Conservation (phyloP, 2,797 vertebrate genomes). For the Lateolabrax maculatus region DNA sequence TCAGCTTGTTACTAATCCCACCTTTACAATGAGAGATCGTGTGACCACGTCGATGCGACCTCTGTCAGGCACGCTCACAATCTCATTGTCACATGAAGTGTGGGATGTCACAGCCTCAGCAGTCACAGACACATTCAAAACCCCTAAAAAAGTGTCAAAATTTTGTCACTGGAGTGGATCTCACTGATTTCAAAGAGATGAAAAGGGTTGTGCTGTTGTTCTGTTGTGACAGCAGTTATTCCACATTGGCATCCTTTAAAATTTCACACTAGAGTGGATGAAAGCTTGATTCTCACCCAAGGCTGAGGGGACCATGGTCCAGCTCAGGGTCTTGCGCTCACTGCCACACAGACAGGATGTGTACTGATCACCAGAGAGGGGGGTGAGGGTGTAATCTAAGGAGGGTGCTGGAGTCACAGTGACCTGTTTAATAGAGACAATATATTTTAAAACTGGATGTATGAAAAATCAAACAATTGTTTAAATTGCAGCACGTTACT, state of each 20-base stretch:
- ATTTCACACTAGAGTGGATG: background rate
- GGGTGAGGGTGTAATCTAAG: slow-evolving; percentile 68
- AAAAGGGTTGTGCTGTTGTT: background rate
- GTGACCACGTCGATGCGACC: slow-evolving; percentile 83
- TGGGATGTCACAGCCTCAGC: slow-evolving; percentile 82
- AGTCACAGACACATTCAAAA: slow-evolving; percentile 82
- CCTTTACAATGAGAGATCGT: slow-evolving; percentile 78
- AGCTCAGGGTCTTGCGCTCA: slow-evolving; percentile 76
- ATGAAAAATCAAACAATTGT: background rate
- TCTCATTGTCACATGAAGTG: slow-evolving; percentile 78
- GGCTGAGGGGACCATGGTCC: slow-evolving; percentile 68
- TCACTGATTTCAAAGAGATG: background rate
- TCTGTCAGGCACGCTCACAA: slow-evolving; percentile 78
- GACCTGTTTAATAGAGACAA: slow-evolving; percentile 69
- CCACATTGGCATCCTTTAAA: background rate
- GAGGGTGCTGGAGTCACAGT: slow-evolving; percentile 65
- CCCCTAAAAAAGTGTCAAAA: slow-evolving; percentile 71
- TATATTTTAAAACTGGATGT: background rate
- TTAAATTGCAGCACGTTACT: too few species aligned
- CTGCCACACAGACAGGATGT: slow-evolving; percentile 79
- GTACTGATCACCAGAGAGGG: slow-evolving; percentile 53
- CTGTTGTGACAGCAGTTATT: background rate
- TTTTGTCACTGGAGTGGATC: background rate
- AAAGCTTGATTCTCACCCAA: slow-evolving; percentile 67
- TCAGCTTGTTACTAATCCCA: slow-evolving; percentile 31